These are phyloP conservation scores for Zapus hudsonius DNA, from an alignment of 2,113 vertebrate genomes.

Conservation along the genomic window DNA sequence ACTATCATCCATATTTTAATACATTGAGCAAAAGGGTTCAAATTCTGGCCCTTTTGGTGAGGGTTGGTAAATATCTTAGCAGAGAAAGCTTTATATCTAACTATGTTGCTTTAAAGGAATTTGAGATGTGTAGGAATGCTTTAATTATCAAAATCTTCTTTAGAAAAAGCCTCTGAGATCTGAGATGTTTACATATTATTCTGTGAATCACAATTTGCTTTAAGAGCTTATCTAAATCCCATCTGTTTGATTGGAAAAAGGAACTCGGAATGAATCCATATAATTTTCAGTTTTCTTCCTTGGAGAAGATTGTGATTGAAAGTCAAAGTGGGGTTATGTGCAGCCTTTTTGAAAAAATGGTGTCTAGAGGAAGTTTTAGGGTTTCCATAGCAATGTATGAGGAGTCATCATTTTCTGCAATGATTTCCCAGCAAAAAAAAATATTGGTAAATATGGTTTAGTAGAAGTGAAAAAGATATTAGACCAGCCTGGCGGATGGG, in stretches of 20 bases:
- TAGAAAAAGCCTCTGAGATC: slow-evolving; percentile 62
- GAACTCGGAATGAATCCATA: slow-evolving; percentile 73
- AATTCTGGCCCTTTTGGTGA: slow-evolving; percentile 35
- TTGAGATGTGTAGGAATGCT: slow-evolving; percentile 60
- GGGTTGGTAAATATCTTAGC: slow-evolving; percentile 31
- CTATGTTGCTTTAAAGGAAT: slow-evolving; percentile 56
- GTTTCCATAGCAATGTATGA: slow-evolving; percentile 74
- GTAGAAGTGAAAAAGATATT: slow-evolving; percentile 40
- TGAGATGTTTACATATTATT: slow-evolving; percentile 77
- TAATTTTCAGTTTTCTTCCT: slow-evolving; percentile 78
- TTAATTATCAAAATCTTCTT: slow-evolving; percentile 72
- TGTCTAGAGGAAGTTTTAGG: slow-evolving; percentile 70
- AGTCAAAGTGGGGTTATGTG: slow-evolving; percentile 66
- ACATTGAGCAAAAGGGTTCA: background rate
- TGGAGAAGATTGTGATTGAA: slow-evolving; percentile 74
- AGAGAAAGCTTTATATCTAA: slow-evolving; percentile 50
- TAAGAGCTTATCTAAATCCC: slow-evolving; percentile 78
- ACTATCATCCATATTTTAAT: slow-evolving; percentile 29
- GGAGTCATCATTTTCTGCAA: slow-evolving; percentile 58
- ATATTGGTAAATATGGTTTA: slow-evolving; percentile 6
- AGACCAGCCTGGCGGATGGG: background rate
- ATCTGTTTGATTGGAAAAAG: slow-evolving; percentile 79
- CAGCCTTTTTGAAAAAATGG: background rate
- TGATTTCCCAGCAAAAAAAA: slow-evolving; percentile 63
- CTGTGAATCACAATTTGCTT: slow-evolving; percentile 75